Evolutionary conservation across 2,113 vertebrate species (phyloP).

Genomic region (Sinocyclocheilus anophthalmus): DNA sequence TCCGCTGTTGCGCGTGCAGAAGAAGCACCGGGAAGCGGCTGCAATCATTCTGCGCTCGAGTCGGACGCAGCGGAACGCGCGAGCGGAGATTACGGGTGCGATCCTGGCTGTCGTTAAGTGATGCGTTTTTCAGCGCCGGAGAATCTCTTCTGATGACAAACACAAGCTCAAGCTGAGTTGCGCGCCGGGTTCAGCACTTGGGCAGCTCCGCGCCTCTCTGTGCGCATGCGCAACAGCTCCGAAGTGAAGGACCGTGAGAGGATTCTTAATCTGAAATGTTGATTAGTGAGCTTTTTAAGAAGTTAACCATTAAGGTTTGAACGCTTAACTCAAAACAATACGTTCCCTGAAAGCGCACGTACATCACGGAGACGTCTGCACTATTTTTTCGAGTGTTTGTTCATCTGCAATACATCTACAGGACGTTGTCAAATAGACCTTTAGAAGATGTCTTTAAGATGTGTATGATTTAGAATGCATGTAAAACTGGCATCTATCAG

Average conservation of each 20-base stretch:
- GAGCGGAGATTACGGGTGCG: neutral
- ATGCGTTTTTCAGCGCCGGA: neutral
- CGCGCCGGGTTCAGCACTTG: slow-evolving; percentile 61
- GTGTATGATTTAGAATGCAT: no score
- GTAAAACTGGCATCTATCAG: no score
- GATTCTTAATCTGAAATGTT: neutral
- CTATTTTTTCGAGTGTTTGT: no score
- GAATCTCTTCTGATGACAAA: neutral
- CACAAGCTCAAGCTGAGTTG: neutral
- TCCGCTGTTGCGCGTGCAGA: neutral
- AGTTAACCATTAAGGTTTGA: neutral
- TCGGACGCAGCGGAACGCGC: neutral
- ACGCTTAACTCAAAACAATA: neutral
- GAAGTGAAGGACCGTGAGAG: slow-evolving; percentile 52
- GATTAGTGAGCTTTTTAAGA: neutral
- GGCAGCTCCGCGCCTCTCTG: slow-evolving; percentile 80
- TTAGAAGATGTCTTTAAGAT: no score
- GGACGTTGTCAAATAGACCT: no score
- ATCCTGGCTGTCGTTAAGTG: neutral
- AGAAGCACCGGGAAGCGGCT: neutral
- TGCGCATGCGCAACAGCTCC: slow-evolving; percentile 82
- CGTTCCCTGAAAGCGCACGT: no score
- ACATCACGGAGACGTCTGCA: no score
- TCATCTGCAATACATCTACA: no score
- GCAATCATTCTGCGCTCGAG: neutral